Base-by-base conservation (phyloP, 2,113 vertebrate genomes). In the Gasterosteus aculeatus region DNA sequence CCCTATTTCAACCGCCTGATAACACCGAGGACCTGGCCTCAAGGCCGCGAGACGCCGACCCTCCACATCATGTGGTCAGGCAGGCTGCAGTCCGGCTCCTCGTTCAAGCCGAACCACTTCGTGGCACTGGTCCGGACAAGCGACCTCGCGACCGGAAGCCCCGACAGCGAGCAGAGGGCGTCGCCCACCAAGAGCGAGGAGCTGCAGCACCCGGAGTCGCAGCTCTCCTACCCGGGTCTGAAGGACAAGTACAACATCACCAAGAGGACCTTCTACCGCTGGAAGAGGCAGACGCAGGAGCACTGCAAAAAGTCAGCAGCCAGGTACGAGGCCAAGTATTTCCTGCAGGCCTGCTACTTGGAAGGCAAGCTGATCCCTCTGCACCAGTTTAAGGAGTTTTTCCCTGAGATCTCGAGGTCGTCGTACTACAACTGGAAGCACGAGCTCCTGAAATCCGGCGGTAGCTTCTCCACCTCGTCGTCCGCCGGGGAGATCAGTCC, bases 401-500 rank as follows among this genome's bases (percentile, higher is more conserved):
- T 98, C 87, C 97, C 97, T 0, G 96, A 98, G 63, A 96, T 98
- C 61, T 98, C 97, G n/a, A 93, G 97, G 5, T 99, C 97, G 1
- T 97, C 97, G 0, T 99, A 98, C 77, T 98, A 98, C 0, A 95
- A 97, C 80, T 99, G 97, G 97, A 99, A 99, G 85, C 97, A 99
- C 0, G 97, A 99, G 90, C 94, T 98, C 76, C 75, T 94, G 68
- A 92, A 90, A 60, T 87, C 93, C 7, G 94, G 95, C 3, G 92
- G 89, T 6, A 80, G 68, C 67, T 87, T 92, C 68, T 92, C 90
- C 12, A 84, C 87, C 7, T 83, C 89, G 0, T 88, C 92, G 0
- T 92, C 92, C 0, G 75, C 88, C 0, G 93, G 91, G n/a, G 93
- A 94, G 81, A 83, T 86, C 0, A 95, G 93, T 72, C 92, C 94